Evolutionary conservation across 2,797 vertebrate species (phyloP).

Genomic region (Cottoperca gobio): DNA sequence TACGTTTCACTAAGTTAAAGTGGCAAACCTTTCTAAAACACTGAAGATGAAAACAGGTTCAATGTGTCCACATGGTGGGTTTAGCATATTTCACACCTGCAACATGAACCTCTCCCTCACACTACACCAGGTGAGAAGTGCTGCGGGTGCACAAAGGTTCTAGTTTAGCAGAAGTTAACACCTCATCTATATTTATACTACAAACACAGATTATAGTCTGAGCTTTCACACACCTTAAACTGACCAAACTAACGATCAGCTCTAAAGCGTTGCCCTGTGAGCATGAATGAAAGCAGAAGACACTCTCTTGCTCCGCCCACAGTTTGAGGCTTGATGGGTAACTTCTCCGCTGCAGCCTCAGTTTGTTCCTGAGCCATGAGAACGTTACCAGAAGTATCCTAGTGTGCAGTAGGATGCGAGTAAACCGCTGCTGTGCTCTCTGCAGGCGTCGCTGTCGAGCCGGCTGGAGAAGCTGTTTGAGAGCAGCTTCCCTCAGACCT

Average conservation of each 20-base stretch:
- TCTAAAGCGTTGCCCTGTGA: no score
- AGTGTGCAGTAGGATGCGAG: not conserved
- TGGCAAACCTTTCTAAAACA: no score
- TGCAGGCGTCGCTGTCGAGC: conserved; percentile 85
- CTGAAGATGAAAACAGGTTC: no score
- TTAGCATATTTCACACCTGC: not conserved
- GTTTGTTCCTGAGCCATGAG: not conserved
- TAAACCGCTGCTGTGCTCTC: conserved; percentile 39
- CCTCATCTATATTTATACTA: not conserved
- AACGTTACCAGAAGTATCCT: not conserved
- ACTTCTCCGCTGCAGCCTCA: not conserved
- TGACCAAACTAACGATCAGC: no score
- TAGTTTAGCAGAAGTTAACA: not conserved
- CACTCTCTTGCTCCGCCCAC: no score
- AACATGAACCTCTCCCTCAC: not conserved
- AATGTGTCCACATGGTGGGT: no score
- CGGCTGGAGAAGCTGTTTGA: conserved; percentile 92
- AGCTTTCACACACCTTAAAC: not conserved
- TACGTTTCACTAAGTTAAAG: no score
- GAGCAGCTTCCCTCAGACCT: conserved; percentile 88
- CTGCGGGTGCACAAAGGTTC: not conserved
- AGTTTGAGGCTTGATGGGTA: no score
- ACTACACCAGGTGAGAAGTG: not conserved
- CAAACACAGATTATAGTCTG: not conserved
- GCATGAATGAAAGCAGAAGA: no score